phyloP scores from a whole-genome alignment of 1,140 invertebrate genomes.

The Ephestia elutella region DNA sequence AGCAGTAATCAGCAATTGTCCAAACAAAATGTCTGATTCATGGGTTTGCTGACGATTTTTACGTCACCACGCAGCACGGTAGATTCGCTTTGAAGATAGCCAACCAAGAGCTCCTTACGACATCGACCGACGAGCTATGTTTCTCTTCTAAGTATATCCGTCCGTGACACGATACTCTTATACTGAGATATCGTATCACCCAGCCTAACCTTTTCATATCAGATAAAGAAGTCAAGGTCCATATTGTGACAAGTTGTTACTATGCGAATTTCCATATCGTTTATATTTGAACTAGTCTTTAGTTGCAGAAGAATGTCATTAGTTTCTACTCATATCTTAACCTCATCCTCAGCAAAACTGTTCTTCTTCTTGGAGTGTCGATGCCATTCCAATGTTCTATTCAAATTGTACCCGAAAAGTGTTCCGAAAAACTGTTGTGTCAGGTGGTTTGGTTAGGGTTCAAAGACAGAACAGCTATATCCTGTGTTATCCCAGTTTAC shows the following conservation, averaged over 20 bases:
- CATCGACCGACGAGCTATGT: too few species aligned
- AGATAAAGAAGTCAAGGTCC: background rate
- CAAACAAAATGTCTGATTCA: slow-evolving; percentile 20
- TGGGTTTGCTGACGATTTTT: background rate
- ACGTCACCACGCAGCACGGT: background rate
- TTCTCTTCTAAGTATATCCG: background rate
- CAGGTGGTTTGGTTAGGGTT: too few species aligned
- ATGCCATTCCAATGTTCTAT: too few species aligned
- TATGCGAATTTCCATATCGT: background rate
- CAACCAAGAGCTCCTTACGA: slow-evolving; percentile 24
- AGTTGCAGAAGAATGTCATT: too few species aligned
- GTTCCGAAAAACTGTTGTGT: too few species aligned
- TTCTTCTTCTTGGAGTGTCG: too few species aligned
- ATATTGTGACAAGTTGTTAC: background rate
- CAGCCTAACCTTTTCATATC: background rate
- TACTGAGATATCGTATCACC: background rate
- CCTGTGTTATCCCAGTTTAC: too few species aligned
- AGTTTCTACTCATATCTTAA: too few species aligned
- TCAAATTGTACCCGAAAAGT: too few species aligned
- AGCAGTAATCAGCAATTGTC: slow-evolving; percentile 1
- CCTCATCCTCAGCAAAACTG: too few species aligned
- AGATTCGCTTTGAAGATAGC: background rate
- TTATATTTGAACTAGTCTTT: too few species aligned
- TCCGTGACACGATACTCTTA: background rate
- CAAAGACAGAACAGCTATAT: too few species aligned